Conservation (phyloP, 2,888 invertebrate genomes). For the Yponomeuta evonymella region DNA sequence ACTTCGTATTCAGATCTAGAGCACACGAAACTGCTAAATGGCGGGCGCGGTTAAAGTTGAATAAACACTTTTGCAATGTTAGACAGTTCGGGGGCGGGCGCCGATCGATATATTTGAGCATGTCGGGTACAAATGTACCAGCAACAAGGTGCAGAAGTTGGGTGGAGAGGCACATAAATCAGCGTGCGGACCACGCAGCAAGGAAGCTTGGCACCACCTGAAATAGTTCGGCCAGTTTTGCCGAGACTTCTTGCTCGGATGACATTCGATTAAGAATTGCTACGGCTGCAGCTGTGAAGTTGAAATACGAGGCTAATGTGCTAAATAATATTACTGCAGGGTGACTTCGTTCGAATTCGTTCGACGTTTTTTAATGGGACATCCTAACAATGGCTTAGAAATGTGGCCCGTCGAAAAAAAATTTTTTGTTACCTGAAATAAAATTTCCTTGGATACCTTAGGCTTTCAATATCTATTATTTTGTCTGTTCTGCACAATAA, state of each 20-base stretch:
- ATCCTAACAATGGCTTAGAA: no score
- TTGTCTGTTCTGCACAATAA: no score
- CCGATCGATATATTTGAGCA: constrained; percentile 47
- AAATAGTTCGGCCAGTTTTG: constrained; percentile 6
- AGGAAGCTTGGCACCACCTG: background rate
- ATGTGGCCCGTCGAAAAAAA: no score
- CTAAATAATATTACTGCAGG: no score
- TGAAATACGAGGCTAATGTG: no score
- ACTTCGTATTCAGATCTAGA: background rate
- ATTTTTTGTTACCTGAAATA: no score
- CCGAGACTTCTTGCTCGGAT: constrained; percentile 39
- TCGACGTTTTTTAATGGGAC: no score
- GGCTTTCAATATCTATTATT: no score
- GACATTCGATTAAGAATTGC: constrained; percentile 55
- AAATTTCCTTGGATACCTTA: no score
- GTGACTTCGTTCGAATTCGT: no score
- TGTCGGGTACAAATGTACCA: constrained; percentile 67
- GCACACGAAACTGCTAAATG: constrained; percentile 6
- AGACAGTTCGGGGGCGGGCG: constrained; percentile 8
- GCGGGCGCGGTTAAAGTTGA: constrained; percentile 12
- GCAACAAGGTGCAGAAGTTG: constrained; percentile 69
- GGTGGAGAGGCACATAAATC: constrained; percentile 66
- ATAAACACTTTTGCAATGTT: constrained; percentile 9
- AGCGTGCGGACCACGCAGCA: constrained; percentile 21
- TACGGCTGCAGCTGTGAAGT: constrained; percentile 32